A percentile compares a stretch with the other conserved stretches of the same genome.
Conservation (phyloP, 2,888 invertebrate species). For the Scaptomyza polygonia region DNA sequence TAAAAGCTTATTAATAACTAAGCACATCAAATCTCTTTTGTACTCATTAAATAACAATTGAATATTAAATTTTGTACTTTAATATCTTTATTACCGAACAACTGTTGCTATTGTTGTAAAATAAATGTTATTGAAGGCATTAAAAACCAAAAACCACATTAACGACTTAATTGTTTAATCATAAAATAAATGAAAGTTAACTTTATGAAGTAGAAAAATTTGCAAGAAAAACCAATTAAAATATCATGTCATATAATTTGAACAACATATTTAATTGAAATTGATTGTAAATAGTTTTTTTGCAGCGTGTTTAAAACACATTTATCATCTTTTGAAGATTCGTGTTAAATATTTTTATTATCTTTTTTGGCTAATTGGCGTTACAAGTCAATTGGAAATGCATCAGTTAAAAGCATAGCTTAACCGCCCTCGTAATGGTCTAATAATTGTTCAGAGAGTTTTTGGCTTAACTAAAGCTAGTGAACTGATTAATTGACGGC, state of each 20-base stretch:
- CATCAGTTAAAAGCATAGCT: slow-evolving; percentile 7
- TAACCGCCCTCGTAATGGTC: slow-evolving; percentile 40
- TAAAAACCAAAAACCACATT: neutral
- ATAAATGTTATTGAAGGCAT: neutral
- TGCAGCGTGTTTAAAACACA: slow-evolving; percentile 24
- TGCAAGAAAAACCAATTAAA: slow-evolving; percentile 6
- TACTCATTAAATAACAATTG: neutral
- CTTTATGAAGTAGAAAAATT: neutral
- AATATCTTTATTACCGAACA: neutral
- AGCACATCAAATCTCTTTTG: no score
- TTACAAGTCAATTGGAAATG: slow-evolving; percentile 63
- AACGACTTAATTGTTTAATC: no score
- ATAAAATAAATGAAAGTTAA: slow-evolving; percentile 33
- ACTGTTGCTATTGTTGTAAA: neutral
- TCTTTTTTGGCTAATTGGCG: slow-evolving; percentile 58
- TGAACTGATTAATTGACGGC: slow-evolving; percentile 58
- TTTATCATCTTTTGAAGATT: slow-evolving; percentile 27
- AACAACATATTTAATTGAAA: slow-evolving; percentile 26
- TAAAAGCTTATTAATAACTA: neutral
- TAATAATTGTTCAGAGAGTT: slow-evolving; percentile 40
- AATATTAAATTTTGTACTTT: neutral
- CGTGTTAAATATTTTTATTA: slow-evolving; percentile 57
- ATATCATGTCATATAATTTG: slow-evolving; percentile 27
- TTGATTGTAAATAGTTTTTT: slow-evolving; percentile 41
- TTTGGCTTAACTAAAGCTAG: slow-evolving; percentile 20